These are phyloP conservation scores for Hippolais icterina DNA, from an alignment of 2,113 vertebrate species.

Conservation along the genomic window DNA sequence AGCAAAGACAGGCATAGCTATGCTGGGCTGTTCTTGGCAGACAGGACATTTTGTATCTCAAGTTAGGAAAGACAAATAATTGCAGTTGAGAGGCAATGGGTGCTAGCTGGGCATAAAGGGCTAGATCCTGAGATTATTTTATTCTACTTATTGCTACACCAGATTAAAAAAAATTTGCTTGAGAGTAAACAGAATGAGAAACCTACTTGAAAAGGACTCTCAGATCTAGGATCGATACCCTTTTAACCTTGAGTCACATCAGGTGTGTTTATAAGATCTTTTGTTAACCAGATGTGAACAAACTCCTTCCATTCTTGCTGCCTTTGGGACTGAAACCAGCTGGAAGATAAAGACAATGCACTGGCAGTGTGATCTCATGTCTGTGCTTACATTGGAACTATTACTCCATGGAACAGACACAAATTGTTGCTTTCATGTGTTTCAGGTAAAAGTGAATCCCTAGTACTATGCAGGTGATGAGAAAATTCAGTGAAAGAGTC, in stretches of 20 bases:
- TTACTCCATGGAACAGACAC: not conserved
- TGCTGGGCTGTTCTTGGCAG: constrained; percentile 41
- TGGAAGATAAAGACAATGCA: not conserved
- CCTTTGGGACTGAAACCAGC: constrained; percentile 5
- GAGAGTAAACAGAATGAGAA: constrained; percentile 41
- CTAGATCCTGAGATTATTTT: not conserved
- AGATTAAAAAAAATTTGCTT: constrained; percentile 8
- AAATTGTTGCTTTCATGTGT: not conserved
- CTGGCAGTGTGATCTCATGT: not conserved
- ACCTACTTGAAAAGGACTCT: not conserved
- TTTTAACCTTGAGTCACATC: constrained; percentile 24
- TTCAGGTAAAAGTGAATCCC: not conserved
- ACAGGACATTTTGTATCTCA: not conserved
- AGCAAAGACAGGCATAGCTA: constrained; percentile 59
- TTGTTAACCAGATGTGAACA: not conserved
- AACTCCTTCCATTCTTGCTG: not conserved
- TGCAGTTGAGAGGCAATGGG: not conserved
- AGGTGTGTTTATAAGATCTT: not conserved
- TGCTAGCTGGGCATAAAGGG: not conserved
- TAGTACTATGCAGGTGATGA: not conserved
- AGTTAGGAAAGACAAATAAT: constrained; percentile 21
- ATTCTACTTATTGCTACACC: constrained; percentile 3
- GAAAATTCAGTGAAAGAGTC: not conserved
- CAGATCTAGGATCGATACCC: not conserved
- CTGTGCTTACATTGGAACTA: not conserved